Evolutionary conservation across 1,140 invertebrate species (phyloP).

Genomic region (Drosophila kepulauana): DNA sequence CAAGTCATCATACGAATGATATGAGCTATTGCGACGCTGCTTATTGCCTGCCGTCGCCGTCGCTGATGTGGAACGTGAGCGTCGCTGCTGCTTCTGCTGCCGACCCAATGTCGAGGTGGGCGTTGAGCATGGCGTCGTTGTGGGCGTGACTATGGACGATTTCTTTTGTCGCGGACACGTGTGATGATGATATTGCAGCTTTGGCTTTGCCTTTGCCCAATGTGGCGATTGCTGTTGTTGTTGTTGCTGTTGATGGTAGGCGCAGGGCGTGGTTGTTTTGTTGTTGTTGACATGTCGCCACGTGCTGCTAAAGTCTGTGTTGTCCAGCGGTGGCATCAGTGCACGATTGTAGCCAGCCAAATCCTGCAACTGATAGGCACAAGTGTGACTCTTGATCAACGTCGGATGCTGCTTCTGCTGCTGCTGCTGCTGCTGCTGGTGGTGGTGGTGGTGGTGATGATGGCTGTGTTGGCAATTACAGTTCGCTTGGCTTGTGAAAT

Average conservation of each 20-base stretch:
- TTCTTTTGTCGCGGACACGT: slow-evolving; percentile 73
- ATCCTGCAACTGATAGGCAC: slow-evolving; percentile 74
- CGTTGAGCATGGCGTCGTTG: slow-evolving; percentile 1
- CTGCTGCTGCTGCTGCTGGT: slow-evolving; percentile 59
- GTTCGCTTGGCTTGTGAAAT: slow-evolving; percentile 78
- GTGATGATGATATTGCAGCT: slow-evolving; percentile 58
- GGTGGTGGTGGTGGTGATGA: slow-evolving; percentile 27
- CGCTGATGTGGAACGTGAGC: slow-evolving; percentile 59
- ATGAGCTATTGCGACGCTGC: slow-evolving; percentile 70
- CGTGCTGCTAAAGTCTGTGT: slow-evolving; percentile 64
- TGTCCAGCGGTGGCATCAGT: slow-evolving; percentile 72
- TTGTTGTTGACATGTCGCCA: slow-evolving; percentile 74
- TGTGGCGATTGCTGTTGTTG: slow-evolving; percentile 7
- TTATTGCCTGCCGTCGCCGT: slow-evolving; percentile 49
- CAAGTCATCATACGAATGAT: slow-evolving; percentile 79
- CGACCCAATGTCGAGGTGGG: slow-evolving; percentile 38
- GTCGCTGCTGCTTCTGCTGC: slow-evolving; percentile 36
- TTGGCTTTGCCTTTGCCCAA: slow-evolving; percentile 23
- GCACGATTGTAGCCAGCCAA: slow-evolving; percentile 69
- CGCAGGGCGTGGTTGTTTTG: slow-evolving; percentile 47
- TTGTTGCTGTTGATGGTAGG: slow-evolving; percentile 54
- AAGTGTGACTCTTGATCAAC: slow-evolving; percentile 75
- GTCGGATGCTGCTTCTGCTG: slow-evolving; percentile 59
- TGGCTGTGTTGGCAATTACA: slow-evolving; percentile 73
- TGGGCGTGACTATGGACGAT: slow-evolving; percentile 32